Evolutionary conservation across 1,140 invertebrate genomes (phyloP), one percentile per base, ranked within the genome.

Genomic region (Pachypeltis micranthus): DNA sequence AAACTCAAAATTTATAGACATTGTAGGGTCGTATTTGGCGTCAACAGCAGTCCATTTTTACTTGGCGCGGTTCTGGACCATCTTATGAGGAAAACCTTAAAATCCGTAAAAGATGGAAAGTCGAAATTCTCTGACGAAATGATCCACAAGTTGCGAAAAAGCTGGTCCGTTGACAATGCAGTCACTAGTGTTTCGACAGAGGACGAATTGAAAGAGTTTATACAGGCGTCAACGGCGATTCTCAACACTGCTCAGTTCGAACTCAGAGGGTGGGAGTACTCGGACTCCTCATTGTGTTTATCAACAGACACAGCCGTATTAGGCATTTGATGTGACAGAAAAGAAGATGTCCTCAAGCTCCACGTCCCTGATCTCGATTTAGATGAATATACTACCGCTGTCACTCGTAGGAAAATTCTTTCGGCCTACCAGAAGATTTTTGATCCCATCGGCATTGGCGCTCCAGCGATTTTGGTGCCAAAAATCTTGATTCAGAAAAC

Each of bases 1-100:
- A 59, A 63, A 19, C 65, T 65, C 1, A 56, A 31, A n/a, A 61
- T 69, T 62, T 71, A 65, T 56, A 44, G 69, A 26, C 67, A 74
- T 65, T 34, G 57, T n/a, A 54, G 74, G 7, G 72, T 68, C 14
- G 64, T 68, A 4, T 67, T 69, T 62, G 31, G 31, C 7, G 31
- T 39, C 16, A 39, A 39, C 16, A 39, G 31, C 31, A 39, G 31
- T 39, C 31, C 31, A 39, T 39, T 39, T 39, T 16, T 39, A 10
- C 31, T 39, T 7, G 31, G 31, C 16, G 31, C 31, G 7, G 31
- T 39, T 39, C 16, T 39, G 31, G 31, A 39, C 31, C 31, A 39
- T 39, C 31, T 10, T 39, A 39, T 39, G 31, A 39, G 16, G 31
- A 39, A 39, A 39, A 39, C 16, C 16, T 16, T 39, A 16, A 39